Base-by-base conservation (phyloP, 2,888 invertebrate species). In the Ptychoptera contaminata region DNA sequence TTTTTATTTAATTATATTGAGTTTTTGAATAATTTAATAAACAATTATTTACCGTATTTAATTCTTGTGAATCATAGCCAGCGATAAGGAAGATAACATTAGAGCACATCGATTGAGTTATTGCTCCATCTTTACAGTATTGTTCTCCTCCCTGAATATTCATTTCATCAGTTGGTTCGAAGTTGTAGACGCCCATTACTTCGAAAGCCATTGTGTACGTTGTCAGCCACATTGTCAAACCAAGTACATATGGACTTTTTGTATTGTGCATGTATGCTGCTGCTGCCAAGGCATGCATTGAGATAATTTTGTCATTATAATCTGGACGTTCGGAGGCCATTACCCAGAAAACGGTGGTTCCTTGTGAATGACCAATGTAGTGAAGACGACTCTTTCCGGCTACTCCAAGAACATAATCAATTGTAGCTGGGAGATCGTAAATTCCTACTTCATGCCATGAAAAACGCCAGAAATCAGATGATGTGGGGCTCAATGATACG, bases 61-160 rank as follows among this genome's bases (percentile, higher is more conserved):
- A 62, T 29, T 38, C 32, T 12, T 40, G 16, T 10, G 68, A 67
- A 54, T 76, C 73, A 56, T 70, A 75, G 11, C 81, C 81, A 8
- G 68, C 71, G 3, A 84, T 52, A 7, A 83, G 59, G 58, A 82
- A 82, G 12, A 82, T 56, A 1, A 77, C 60, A 55, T 78, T 79
- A 37, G 70, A 68, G 60, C 85, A 86, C 8, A 82, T 53, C 2
- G 65, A 72, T 50, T 72, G 75, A 43, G 70, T 69, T 4, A 68
- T 46, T 1, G 69, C 69, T 10, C 70, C 69, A 50, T 74, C 73
- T 41, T 67, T 65, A 53, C 82, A 82, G 0, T 73, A 47, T 0
- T 65, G 45, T 46, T 69, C 58, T 14, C 72, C 73, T 30, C 72
- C 67, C 50, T 60, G 34, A 4, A 31, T 39, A 8, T 44, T 41